Conservation (phyloP, 2,888 invertebrate genomes). For the Steinernema scapterisci region DNA sequence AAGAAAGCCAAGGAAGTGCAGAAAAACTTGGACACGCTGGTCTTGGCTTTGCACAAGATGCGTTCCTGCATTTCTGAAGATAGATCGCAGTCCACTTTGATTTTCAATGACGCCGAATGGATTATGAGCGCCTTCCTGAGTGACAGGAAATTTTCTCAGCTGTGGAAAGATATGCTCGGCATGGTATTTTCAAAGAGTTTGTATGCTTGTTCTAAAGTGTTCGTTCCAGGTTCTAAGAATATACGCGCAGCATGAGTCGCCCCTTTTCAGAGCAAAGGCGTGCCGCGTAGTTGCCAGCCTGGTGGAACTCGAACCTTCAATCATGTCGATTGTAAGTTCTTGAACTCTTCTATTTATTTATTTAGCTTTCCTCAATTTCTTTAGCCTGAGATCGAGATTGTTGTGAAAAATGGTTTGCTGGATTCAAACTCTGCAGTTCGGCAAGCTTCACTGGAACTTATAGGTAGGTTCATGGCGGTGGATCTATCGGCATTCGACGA, state of each 20-base stretch:
- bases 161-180: background rate
- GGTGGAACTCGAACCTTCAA: background rate
- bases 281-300: background rate
- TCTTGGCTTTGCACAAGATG: background rate
- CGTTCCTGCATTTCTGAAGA: background rate
- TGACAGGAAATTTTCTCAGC: background rate
- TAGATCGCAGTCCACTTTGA: background rate
- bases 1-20: background rate
- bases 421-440: background rate
- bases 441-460: background rate
- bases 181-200: background rate
- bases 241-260: background rate
- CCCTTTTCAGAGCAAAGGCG: background rate
- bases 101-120: background rate
- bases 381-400: background rate
- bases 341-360: background rate
- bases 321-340: background rate
- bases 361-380: background rate
- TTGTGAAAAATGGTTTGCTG: background rate
- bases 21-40: background rate
- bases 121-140: background rate
- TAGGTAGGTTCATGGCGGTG: background rate
- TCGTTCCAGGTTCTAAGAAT: background rate
- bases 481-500: background rate
- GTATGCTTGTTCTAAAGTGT: background rate